These are phyloP conservation scores for Phycodurus eques DNA, from an alignment of 2,113 vertebrate species.

Conservation along the genomic window DNA sequence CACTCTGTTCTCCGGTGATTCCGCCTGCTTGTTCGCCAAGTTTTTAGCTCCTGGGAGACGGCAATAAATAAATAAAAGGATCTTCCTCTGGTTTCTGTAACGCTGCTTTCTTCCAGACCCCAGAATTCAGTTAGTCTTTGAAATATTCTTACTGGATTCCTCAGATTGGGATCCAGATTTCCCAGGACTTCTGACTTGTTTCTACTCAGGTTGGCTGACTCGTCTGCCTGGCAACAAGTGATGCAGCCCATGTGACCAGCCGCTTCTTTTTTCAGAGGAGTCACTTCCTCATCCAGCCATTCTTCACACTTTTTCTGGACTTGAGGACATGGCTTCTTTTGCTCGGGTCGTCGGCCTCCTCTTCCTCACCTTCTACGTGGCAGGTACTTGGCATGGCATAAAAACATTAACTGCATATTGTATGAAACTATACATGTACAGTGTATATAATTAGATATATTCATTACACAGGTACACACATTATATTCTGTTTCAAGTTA, in stretches of 20 bases:
- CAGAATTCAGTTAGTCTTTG: not conserved
- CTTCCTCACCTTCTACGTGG: slow-evolving; percentile 20
- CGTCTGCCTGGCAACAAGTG: slow-evolving; percentile 43
- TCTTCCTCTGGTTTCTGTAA: not conserved
- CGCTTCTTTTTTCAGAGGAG: not conserved
- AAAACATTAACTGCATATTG: not conserved
- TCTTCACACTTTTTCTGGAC: not conserved
- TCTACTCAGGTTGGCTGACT: not conserved
- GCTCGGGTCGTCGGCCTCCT: slow-evolving; percentile 16
- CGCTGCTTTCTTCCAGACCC: not conserved
- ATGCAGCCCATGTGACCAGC: slow-evolving; percentile 28
- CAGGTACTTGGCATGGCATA: slow-evolving; percentile 26
- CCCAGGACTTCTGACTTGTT: not conserved
- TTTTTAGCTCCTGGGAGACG: not conserved
- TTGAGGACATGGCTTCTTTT: slow-evolving; percentile 34
- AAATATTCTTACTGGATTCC: not conserved
- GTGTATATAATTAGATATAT: too few species aligned
- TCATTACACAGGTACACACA: too few species aligned
- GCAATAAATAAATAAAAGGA: not conserved
- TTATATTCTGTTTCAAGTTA: too few species aligned
- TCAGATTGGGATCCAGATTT: too few species aligned
- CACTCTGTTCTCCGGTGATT: not conserved
- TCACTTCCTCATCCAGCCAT: not conserved
- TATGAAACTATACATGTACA: not conserved
- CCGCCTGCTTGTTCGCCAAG: not conserved